Conservation (phyloP, 2,113 vertebrate species). For the Penelope pileata region DNA sequence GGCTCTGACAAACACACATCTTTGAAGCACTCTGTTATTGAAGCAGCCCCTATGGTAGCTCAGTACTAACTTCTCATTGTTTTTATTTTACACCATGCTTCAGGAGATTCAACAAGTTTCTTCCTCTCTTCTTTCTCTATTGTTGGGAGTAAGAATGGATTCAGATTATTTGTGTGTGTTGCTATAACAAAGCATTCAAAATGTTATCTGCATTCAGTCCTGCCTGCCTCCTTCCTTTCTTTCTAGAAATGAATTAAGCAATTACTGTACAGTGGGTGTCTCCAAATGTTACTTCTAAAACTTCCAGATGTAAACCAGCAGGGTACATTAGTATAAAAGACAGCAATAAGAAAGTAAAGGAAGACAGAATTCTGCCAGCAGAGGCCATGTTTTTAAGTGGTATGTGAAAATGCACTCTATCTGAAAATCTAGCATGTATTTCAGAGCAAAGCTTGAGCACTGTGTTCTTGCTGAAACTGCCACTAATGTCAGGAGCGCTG, state of each 20-base stretch:
- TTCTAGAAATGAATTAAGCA: neutral
- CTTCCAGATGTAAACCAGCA: neutral
- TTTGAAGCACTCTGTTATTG: conserved; percentile 18
- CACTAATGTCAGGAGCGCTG: neutral
- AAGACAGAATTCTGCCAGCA: neutral
- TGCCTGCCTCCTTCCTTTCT: neutral
- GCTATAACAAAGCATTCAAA: neutral
- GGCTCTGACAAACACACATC: conserved; percentile 30
- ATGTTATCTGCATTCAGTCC: neutral
- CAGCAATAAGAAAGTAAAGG: neutral
- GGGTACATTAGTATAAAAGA: neutral
- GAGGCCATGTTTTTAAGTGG: neutral
- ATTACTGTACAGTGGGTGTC: neutral
- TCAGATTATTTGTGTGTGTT: neutral
- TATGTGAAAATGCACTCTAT: neutral
- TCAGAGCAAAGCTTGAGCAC: neutral
- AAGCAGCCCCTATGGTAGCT: conserved; percentile 7
- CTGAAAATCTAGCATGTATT: neutral
- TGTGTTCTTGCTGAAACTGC: neutral
- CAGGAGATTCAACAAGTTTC: neutral
- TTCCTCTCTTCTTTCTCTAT: neutral
- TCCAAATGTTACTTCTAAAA: neutral
- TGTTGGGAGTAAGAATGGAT: neutral
- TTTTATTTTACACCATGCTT: neutral
- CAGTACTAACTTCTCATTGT: neutral